Percentiles rank a stretch among this genome's conserved stretches.
Conservation (phyloP, 2,113 vertebrate genomes). For the Pseudorasbora parva region DNA sequence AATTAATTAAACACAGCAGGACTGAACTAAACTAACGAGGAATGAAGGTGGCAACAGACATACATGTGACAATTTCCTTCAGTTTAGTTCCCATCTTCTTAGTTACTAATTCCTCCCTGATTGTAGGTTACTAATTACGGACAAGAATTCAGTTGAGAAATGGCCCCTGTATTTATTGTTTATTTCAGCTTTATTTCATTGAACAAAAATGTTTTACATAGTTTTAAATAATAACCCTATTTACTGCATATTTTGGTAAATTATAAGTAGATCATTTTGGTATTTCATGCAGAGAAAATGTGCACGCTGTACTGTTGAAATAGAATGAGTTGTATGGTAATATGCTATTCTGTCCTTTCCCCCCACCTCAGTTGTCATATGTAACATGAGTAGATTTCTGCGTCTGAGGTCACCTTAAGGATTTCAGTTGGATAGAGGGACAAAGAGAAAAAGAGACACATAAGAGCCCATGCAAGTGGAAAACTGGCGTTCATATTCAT, state of each 20-base stretch:
- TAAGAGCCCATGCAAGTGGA: constrained; percentile 16
- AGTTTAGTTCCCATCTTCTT: too few relatives aligned
- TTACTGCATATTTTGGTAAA: not conserved
- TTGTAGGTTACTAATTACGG: too few relatives aligned
- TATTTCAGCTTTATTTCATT: too few relatives aligned
- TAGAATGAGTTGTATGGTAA: not conserved
- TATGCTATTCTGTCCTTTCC: not conserved
- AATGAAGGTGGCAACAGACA: too few relatives aligned
- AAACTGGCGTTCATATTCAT: constrained; percentile 29
- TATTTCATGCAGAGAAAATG: not conserved
- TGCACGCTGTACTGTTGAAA: not conserved
- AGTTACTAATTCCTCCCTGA: too few relatives aligned
- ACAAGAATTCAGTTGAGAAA: too few relatives aligned
- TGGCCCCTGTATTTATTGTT: too few relatives aligned
- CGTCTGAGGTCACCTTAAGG: constrained; percentile 15
- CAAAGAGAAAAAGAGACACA: constrained; percentile 29
- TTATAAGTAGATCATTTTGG: not conserved
- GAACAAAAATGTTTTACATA: not conserved
- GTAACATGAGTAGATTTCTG: constrained; percentile 22
- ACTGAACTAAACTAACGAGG: too few relatives aligned
- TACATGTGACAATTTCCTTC: too few relatives aligned
- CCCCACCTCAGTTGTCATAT: not conserved
- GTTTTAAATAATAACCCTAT: not conserved
- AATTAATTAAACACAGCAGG: too few relatives aligned
- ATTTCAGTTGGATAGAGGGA: constrained; percentile 44